Evolutionary conservation across 2,797 vertebrate genomes (phyloP).

Genomic region (Valencia hispanica): DNA sequence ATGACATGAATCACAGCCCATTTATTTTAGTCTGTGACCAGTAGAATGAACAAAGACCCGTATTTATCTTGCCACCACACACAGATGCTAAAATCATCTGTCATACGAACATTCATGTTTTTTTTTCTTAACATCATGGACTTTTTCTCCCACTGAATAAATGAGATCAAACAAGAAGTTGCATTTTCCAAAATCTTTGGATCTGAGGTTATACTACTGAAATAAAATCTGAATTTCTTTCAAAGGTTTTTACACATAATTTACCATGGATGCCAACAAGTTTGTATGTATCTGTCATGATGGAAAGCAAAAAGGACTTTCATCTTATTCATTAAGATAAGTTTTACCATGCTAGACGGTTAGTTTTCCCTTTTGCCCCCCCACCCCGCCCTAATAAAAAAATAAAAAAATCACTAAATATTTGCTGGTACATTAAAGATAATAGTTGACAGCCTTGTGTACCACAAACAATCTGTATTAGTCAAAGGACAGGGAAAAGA

Average conservation of each 20-base stretch:
- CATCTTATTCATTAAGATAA: not conserved
- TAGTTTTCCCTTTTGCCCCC: not conserved
- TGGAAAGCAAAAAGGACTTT: not conserved
- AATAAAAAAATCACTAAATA: not conserved
- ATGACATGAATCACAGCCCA: not conserved
- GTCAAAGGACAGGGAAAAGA: not conserved
- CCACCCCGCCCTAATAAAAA: too few species aligned
- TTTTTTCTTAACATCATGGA: not conserved
- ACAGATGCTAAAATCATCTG: not conserved
- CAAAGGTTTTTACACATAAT: not conserved
- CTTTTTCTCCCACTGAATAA: too few species aligned
- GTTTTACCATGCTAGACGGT: not conserved
- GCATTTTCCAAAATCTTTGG: not conserved
- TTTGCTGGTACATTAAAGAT: not conserved
- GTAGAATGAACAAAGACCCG: not conserved
- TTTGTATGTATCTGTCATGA: too few species aligned
- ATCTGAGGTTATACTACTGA: not conserved
- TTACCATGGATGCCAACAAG: not conserved
- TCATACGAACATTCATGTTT: not conserved
- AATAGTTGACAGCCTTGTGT: not conserved
- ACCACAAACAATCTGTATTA: not conserved
- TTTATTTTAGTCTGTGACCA: not conserved
- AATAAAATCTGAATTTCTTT: not conserved
- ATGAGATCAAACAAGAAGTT: not conserved
- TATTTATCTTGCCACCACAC: not conserved